A percentile compares a stretch with the other conserved stretches of the same genome.
Conservation (phyloP, 2,888 invertebrate genomes). For the Chydorus sphaericus region DNA sequence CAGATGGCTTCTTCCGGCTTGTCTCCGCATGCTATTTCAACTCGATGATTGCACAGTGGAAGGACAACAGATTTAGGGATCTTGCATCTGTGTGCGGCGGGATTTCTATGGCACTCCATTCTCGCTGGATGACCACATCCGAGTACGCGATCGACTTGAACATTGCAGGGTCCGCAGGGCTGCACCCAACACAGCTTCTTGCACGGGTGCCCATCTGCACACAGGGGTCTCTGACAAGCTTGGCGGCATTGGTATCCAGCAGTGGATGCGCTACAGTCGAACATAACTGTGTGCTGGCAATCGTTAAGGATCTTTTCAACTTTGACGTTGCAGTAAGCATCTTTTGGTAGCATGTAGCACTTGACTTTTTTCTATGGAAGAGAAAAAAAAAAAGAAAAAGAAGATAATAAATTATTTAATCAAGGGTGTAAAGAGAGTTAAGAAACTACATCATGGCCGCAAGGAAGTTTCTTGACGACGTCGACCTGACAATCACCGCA, state of each 20-base stretch:
- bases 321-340: constrained; percentile 12
- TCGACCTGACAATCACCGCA: constrained; percentile 6
- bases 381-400: too few species aligned
- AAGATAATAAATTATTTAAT: not conserved
- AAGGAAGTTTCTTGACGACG: not conserved
- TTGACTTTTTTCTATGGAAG: constrained; percentile 10
- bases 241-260: constrained; percentile 14
- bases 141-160: constrained; percentile 12
- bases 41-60: constrained; percentile 35
- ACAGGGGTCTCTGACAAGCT: constrained; percentile 16
- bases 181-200: constrained; percentile 22
- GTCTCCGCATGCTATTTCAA: constrained; percentile 31
- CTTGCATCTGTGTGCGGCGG: constrained; percentile 29
- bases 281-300: constrained; percentile 6
- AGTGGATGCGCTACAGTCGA: constrained; percentile 6
- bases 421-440: not conserved
- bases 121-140: constrained; percentile 21
- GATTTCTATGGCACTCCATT: constrained; percentile 19
- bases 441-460: constrained; percentile 2
- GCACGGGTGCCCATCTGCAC: constrained; percentile 16
- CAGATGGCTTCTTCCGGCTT: constrained; percentile 18
- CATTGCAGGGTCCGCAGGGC: constrained; percentile 21
- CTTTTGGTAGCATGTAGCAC: constrained; percentile 12
- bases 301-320: constrained; percentile 14
- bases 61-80: constrained; percentile 24